These are phyloP conservation scores for Xiphophorus hellerii DNA, from an alignment of 2,113 vertebrate species.

Conservation along the genomic window DNA sequence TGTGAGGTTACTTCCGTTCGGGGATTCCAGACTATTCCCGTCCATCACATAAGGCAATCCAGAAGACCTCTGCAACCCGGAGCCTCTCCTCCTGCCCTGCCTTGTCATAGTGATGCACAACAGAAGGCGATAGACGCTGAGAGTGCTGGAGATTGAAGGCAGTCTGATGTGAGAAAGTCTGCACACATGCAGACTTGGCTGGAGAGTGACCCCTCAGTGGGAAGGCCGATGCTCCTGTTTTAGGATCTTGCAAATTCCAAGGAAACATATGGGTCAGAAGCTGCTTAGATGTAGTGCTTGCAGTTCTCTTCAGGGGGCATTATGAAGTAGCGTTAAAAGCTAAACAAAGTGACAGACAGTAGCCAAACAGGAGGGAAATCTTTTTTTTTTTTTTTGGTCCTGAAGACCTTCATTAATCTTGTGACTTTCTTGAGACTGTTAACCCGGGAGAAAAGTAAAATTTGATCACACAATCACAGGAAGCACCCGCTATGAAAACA, in stretches of 20 bases:
- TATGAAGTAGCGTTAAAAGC: conserved; percentile 10
- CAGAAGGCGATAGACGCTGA: conserved; percentile 58
- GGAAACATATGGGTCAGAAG: conserved; percentile 26
- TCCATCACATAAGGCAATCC: conserved; percentile 60
- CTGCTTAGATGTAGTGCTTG: not conserved
- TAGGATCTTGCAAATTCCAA: conserved; percentile 8
- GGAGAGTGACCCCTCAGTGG: not conserved
- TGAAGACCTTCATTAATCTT: not conserved
- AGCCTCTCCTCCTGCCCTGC: conserved; percentile 46
- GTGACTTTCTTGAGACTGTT: not conserved
- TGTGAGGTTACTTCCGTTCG: conserved; percentile 69
- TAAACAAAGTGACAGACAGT: not conserved
- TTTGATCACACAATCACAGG: conserved; percentile 30
- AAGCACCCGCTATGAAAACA: conserved; percentile 29
- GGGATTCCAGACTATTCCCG: conserved; percentile 60
- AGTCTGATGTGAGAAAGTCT: conserved; percentile 26
- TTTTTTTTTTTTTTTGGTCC: not conserved
- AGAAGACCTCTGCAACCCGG: conserved; percentile 52
- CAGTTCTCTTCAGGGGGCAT: not conserved
- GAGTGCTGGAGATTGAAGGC: conserved; percentile 41
- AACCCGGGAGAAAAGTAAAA: conserved; percentile 18
- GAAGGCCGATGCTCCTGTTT: conserved; percentile 10
- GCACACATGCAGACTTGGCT: conserved; percentile 1
- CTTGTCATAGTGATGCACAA: conserved; percentile 70
- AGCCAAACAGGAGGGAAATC: not conserved